Evolutionary conservation across 2,113 vertebrate species (phyloP).

Genomic region (Heliornis fulica): DNA sequence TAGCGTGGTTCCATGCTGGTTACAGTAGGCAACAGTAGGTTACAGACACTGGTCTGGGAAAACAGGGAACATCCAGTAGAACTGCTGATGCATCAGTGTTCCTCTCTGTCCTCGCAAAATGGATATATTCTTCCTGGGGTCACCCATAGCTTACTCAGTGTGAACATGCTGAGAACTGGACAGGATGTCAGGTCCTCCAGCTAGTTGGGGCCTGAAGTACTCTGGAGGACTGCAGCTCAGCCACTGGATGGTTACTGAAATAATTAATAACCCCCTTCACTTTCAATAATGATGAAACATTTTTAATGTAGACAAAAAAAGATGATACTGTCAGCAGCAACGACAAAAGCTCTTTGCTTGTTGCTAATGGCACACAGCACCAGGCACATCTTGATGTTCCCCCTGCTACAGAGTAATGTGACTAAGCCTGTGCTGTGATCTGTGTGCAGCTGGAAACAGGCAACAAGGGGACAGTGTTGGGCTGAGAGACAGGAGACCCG

Average conservation of each 20-base stretch:
- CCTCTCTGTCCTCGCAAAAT: background rate
- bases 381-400: fast-evolving
- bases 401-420: fast-evolving
- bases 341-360: background rate
- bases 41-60: background rate
- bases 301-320: background rate
- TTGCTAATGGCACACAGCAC: background rate
- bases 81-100: background rate
- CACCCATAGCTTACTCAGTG: background rate
- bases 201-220: background rate
- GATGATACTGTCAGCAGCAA: background rate
- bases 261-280: background rate
- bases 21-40: background rate
- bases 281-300: slow-evolving; percentile 4
- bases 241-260: background rate
- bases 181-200: background rate
- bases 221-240: background rate
- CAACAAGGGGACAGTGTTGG: background rate
- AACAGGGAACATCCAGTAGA: background rate
- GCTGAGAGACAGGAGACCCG: background rate
- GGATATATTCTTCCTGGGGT: background rate
- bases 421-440: background rate
- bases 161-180: background rate
- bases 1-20: background rate
- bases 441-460: background rate